Conservation (phyloP, 2,888 invertebrate genomes). For the Isotomurus palustris region DNA sequence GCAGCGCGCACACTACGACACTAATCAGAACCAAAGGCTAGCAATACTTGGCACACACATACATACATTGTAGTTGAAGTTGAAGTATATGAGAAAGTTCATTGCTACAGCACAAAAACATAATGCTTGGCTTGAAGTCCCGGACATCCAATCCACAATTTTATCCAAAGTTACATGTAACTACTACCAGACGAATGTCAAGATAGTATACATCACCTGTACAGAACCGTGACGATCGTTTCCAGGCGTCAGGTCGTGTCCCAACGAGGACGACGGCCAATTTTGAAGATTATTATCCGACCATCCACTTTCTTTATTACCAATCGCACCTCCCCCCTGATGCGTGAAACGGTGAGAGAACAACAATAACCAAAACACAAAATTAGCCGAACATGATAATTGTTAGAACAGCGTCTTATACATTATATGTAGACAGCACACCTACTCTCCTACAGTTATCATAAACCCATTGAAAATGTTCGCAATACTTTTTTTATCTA, state of each 20-base stretch:
- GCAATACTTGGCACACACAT: too few relatives aligned
- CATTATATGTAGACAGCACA: too few relatives aligned
- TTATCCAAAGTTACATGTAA: background rate
- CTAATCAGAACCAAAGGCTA: too few relatives aligned
- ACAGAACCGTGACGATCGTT: slow-evolving; percentile 92
- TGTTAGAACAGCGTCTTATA: too few relatives aligned
- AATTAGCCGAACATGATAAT: slow-evolving; percentile 3
- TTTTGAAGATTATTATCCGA: slow-evolving; percentile 55
- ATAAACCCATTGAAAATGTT: too few relatives aligned
- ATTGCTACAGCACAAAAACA: too few relatives aligned
- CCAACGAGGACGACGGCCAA: slow-evolving; percentile 53
- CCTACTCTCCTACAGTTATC: too few relatives aligned
- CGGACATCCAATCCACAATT: too few relatives aligned
- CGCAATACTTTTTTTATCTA: background rate
- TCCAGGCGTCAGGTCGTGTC: slow-evolving; percentile 78
- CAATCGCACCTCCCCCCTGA: slow-evolving; percentile 62
- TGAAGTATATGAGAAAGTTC: too few relatives aligned
- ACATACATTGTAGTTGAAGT: too few relatives aligned
- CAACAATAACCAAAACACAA: slow-evolving; percentile 16
- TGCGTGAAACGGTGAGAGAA: slow-evolving; percentile 19
- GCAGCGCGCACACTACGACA: too few relatives aligned
- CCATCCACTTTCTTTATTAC: slow-evolving; percentile 62
- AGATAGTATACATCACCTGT: slow-evolving; percentile 61
- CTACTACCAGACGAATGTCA: slow-evolving; percentile 19
- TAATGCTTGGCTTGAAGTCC: too few relatives aligned